Evolutionary conservation across 2,888 invertebrate genomes (phyloP).

Genomic region (Lepidocyrtoides sp.): DNA sequence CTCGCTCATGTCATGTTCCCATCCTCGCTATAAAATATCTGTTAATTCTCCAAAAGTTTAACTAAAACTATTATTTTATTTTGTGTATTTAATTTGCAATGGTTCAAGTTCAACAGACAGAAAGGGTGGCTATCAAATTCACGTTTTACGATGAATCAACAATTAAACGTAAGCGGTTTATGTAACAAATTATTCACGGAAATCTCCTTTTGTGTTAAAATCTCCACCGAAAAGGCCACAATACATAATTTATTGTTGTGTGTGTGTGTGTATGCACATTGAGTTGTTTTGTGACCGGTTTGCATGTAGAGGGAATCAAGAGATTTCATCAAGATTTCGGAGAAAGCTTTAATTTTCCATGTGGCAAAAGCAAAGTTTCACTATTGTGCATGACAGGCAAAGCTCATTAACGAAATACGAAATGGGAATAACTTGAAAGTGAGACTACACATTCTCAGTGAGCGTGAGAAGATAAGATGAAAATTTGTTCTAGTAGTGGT

Average conservation of each 20-base stretch:
- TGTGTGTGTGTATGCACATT: not conserved
- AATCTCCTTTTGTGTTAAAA: not conserved
- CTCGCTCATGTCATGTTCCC: too few relatives aligned
- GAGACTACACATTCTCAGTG: not conserved
- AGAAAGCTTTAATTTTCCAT: not conserved
- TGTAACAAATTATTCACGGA: conserved; percentile 11
- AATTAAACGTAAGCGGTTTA: not conserved
- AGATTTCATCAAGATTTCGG: not conserved
- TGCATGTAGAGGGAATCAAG: not conserved
- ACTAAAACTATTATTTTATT: too few relatives aligned
- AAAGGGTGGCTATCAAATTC: not conserved
- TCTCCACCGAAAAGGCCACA: not conserved
- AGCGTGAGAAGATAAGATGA: not conserved
- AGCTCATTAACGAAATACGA: conserved; percentile 27
- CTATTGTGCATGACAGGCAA: conserved; percentile 9
- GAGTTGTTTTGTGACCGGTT: not conserved
- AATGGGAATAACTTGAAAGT: not conserved
- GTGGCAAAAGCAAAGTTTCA: not conserved
- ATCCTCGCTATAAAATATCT: too few relatives aligned
- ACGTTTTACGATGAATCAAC: too few relatives aligned
- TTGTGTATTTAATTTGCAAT: too few relatives aligned
- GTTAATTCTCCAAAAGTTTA: too few relatives aligned
- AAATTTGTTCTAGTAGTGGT: not conserved
- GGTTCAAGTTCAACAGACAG: too few relatives aligned
- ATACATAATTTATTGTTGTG: not conserved